Evolutionary conservation across 2,797 vertebrate species (phyloP).

Genomic region (Argyrosomus regius): DNA sequence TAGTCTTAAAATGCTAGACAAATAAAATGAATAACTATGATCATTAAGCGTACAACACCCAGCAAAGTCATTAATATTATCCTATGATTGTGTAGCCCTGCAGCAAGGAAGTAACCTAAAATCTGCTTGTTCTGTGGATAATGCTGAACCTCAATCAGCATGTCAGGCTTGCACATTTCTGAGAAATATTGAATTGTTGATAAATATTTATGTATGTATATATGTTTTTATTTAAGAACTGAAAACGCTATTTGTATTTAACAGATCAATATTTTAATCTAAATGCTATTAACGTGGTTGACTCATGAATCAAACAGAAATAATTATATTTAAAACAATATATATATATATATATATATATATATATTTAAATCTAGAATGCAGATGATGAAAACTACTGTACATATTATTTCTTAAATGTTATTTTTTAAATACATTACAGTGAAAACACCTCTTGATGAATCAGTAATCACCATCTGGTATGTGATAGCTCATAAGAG

Average conservation of each 20-base stretch:
- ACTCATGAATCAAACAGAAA: neutral
- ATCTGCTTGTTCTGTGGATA: neutral
- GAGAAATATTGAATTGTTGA: neutral
- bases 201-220: neutral
- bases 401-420: neutral
- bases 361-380: neutral
- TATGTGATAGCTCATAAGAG: neutral
- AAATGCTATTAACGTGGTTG: too few relatives aligned
- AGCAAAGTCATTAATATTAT: conserved; percentile 10
- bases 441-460: neutral
- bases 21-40: neutral
- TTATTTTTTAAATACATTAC: neutral
- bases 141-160: neutral
- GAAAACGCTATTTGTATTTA: neutral
- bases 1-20: conserved; percentile 1
- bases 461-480: too few relatives aligned
- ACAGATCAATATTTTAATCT: neutral
- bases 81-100: neutral
- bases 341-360: too few relatives aligned
- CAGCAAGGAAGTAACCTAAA: conserved; percentile 15
- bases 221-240: neutral
- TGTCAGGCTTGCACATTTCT: neutral
- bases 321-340: neutral
- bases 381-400: neutral
- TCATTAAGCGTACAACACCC: conserved; percentile 1